Percentiles rank a stretch among this genome's conserved stretches.
Evolutionary conservation across 2,797 vertebrate genomes (phyloP).

Genomic region (Sparidentex hasta): DNA sequence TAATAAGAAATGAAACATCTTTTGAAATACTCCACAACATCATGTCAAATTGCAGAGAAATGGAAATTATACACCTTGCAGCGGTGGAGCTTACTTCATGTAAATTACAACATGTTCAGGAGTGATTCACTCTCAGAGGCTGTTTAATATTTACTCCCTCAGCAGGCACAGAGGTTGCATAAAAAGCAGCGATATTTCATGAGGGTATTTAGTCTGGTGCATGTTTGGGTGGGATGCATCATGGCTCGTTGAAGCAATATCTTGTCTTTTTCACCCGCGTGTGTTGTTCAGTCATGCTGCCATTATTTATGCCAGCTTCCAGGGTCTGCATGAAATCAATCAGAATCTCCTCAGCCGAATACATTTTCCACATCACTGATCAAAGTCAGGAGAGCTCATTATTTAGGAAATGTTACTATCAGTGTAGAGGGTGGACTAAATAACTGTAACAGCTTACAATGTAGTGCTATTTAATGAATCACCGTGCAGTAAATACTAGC

Average conservation of each 20-base stretch:
- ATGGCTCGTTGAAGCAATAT: conserved; percentile 42
- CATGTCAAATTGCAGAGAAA: conserved; percentile 21
- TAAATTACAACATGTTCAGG: conserved; percentile 52
- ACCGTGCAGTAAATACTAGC: not conserved
- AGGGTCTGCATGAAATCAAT: conserved; percentile 61
- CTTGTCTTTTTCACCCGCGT: conserved; percentile 41
- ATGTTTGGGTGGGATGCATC: conserved; percentile 41
- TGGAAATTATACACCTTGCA: conserved; percentile 17
- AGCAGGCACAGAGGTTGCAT: conserved; percentile 35
- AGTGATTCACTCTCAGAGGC: conserved; percentile 34
- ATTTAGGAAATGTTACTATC: conserved; percentile 34
- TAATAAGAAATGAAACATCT: conserved; percentile 25
- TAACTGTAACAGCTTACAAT: conserved; percentile 14
- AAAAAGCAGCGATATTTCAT: conserved; percentile 55
- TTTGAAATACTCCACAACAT: conserved; percentile 28
- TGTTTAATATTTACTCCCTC: conserved; percentile 57
- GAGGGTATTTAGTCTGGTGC: conserved; percentile 43
- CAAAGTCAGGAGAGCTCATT: conserved; percentile 55
- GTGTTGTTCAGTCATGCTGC: conserved; percentile 56
- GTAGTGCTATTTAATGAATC: conserved; percentile 1
- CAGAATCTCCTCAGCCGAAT: conserved; percentile 46
- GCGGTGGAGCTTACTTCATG: conserved; percentile 27
- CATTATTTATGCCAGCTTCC: conserved; percentile 53
- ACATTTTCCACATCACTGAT: conserved; percentile 54
- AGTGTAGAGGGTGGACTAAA: conserved; percentile 1